A percentile compares a stretch with the other conserved stretches of the same genome.
These are phyloP conservation scores for Brassicogethes aeneus DNA, from an alignment of 2,888 invertebrate genomes.

Conservation along the genomic window DNA sequence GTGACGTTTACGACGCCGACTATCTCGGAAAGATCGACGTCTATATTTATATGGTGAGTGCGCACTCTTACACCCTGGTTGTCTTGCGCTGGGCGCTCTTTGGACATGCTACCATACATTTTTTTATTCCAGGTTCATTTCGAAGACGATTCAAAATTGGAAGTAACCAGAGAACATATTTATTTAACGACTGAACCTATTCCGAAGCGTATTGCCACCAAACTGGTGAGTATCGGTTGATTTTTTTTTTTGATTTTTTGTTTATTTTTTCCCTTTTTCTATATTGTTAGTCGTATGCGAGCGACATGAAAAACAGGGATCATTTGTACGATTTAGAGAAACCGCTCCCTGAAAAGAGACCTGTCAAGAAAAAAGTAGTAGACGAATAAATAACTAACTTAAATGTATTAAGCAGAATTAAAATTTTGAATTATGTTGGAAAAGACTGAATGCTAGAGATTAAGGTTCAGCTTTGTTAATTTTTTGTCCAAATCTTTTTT, in stretches of 20 bases:
- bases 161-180: constrained; percentile 45
- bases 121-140: constrained; percentile 41
- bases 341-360: constrained; percentile 28
- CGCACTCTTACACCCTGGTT: no score
- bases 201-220: constrained; percentile 46
- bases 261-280: constrained; percentile 15
- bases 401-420: neutral
- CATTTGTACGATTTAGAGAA: constrained; percentile 44
- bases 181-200: constrained; percentile 47
- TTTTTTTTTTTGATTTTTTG: neutral
- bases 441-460: constrained; percentile 2
- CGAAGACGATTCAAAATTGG: constrained; percentile 42
- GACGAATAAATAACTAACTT: constrained; percentile 12
- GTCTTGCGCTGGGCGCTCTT: no score
- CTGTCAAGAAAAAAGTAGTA: constrained; percentile 27
- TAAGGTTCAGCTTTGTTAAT: neutral
- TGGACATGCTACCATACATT: neutral
- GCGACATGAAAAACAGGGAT: constrained; percentile 44
- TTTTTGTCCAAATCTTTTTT: no score
- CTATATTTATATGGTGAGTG: constrained; percentile 39
- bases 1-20: constrained; percentile 39
- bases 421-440: neutral
- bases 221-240: constrained; percentile 39
- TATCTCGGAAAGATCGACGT: constrained; percentile 40
- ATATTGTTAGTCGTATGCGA: constrained; percentile 43